Conservation (phyloP, 37 sponge, comb jelly and placozoan species). For the Haliclona indistincta region DNA sequence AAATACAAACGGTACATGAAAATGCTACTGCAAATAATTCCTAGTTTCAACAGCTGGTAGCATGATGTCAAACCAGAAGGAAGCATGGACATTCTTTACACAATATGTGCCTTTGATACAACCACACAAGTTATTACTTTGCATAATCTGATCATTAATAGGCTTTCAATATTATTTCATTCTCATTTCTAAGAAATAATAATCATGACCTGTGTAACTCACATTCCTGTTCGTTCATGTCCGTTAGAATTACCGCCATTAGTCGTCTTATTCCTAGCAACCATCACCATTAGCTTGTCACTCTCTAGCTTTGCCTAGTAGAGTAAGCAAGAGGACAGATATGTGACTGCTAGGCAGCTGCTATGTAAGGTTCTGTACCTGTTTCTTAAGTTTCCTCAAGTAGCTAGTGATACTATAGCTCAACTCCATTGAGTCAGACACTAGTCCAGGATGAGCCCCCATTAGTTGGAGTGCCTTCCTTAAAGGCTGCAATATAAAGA, state of each 20-base stretch:
- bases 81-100: too few species aligned
- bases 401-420: slow-evolving; percentile 67
- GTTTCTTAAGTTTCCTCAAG: slow-evolving; percentile 36
- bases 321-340: background rate
- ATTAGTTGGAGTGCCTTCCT: slow-evolving; percentile 79
- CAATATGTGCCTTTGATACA: too few species aligned
- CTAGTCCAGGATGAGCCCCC: slow-evolving; percentile 68
- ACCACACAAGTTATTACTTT: too few species aligned
- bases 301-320: slow-evolving; percentile 1
- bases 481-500: slow-evolving; percentile 61
- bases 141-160: too few species aligned
- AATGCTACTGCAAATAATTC: too few species aligned
- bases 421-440: slow-evolving; percentile 81
- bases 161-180: too few species aligned
- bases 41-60: too few species aligned
- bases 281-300: background rate
- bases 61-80: too few species aligned
- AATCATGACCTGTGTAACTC: too few species aligned
- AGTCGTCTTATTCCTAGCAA: background rate
- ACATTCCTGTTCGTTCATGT: slow-evolving; percentile 5
- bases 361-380: background rate
- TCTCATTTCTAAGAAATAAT: too few species aligned
- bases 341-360: background rate
- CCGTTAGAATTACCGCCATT: background rate
- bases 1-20: too few species aligned